Evolutionary conservation across 2,797 vertebrate species (phyloP), one percentile per base, ranked within the genome.

Genomic region (Leuciscus waleckii): DNA sequence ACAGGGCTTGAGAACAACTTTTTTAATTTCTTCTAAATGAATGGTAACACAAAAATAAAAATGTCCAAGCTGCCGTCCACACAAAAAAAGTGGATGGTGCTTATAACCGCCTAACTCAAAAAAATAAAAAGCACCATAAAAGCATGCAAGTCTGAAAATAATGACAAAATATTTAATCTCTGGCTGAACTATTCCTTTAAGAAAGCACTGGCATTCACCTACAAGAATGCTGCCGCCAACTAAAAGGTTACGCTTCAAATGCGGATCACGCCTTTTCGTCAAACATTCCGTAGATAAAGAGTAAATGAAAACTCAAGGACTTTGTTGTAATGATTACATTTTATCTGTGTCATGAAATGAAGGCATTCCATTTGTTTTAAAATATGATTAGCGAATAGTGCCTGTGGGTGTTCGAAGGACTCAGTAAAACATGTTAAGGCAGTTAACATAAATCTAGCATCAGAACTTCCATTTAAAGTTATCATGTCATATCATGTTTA

Each of bases 1-100:
- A 92, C 87, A 91, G 89, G 90, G 86, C 89, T 87, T 85, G 80
- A 61, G 83, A 91, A 91, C 79, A 91, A 37, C 26, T 74, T 46
- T 35, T 8, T 58, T n/a, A n/a, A 35, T 39, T 17, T 39, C 5
- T 65, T 46, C 26, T 80, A 81, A 80, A 71, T 26, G 4, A 43
- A 82, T n/a, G 16, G 10, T 32, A 67, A 46, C 5, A 3, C n/a
- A 7, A 23, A 74, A 54, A 11, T 10, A 54, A 23, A 23, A 35
- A 54, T 51, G 17, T 51, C 43, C 4, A 74, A 56, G 32, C 89
- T 91, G 87, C 80, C 87, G 84, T 88, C 89, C 54, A 82, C 39
- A 49, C 70, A 32, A 68, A 67, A 67, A 35, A 35, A 26, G 29
- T 35, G 29, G 9, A 7, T 75, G 29, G 5, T 74, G 29, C 51